Evolutionary conservation across 2,797 vertebrate genomes (phyloP).

Genomic region (Macropodus opercularis): DNA sequence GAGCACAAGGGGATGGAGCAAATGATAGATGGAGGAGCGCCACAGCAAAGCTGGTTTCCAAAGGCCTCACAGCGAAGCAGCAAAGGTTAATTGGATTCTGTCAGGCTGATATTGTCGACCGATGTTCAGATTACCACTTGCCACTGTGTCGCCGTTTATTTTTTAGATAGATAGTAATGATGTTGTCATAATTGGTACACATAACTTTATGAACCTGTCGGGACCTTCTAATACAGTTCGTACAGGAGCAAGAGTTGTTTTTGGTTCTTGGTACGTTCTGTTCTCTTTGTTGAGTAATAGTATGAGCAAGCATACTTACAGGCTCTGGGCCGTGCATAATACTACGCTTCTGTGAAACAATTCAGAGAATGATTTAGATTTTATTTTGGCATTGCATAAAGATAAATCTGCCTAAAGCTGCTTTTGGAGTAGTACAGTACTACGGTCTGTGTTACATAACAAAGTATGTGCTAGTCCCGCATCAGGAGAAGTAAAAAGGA

Average conservation of each 20-base stretch:
- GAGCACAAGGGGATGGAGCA: slow-evolving; percentile 29
- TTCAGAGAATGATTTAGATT: slow-evolving; percentile 48
- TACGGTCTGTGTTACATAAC: slow-evolving; percentile 47
- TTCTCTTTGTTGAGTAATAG: slow-evolving; percentile 25
- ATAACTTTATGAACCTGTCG: slow-evolving; percentile 12
- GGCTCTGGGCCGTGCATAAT: slow-evolving; percentile 1
- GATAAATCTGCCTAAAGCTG: slow-evolving; percentile 48
- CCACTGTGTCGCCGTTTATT: slow-evolving; percentile 6
- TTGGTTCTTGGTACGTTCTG: not conserved
- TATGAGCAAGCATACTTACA: slow-evolving; percentile 6
- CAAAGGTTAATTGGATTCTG: slow-evolving; percentile 65
- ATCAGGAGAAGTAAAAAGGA: slow-evolving; percentile 20
- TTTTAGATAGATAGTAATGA: slow-evolving; percentile 23
- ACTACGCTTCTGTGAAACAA: slow-evolving; percentile 10
- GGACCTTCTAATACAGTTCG: not conserved
- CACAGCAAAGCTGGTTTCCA: slow-evolving; percentile 33
- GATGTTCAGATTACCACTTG: slow-evolving; percentile 30
- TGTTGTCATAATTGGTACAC: slow-evolving; percentile 19
- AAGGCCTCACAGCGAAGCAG: slow-evolving; percentile 23
- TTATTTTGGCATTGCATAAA: slow-evolving; percentile 54
- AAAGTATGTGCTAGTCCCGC: slow-evolving; percentile 19
- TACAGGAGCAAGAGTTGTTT: not conserved
- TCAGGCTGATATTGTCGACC: slow-evolving; percentile 29
- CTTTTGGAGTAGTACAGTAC: slow-evolving; percentile 21
- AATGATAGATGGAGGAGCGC: not conserved